Evolutionary conservation across 2,113 vertebrate genomes (phyloP).

Genomic region (Xenopus borealis): DNA sequence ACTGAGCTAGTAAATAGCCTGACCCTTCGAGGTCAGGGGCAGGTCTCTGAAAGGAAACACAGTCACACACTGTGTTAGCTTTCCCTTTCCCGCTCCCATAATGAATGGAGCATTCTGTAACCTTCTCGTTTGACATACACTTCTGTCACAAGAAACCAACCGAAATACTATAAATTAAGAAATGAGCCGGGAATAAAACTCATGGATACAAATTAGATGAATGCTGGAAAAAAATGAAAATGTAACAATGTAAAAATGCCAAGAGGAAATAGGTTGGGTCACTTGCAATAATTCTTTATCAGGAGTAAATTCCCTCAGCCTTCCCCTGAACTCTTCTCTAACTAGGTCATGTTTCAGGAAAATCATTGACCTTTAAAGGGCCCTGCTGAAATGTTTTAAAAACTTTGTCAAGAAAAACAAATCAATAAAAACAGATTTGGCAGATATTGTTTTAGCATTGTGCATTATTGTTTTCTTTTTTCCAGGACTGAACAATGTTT

Average conservation of each 20-base stretch:
- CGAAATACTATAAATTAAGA: constrained; percentile 21
- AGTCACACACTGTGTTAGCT: constrained; percentile 48
- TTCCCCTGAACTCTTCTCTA: constrained; percentile 29
- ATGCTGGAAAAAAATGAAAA: constrained; percentile 27
- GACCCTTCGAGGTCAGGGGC: constrained; percentile 55
- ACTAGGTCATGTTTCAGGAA: constrained; percentile 43
- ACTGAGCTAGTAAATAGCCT: neutral
- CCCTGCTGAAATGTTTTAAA: constrained; percentile 32
- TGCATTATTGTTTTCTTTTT: too few species aligned
- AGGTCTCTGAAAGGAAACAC: constrained; percentile 41
- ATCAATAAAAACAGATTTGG: constrained; percentile 37
- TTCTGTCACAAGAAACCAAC: constrained; percentile 47
- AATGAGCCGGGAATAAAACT: constrained; percentile 20
- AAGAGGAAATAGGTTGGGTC: constrained; percentile 33
- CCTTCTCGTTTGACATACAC: constrained; percentile 62
- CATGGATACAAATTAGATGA: constrained; percentile 36
- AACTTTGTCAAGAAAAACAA: constrained; percentile 28
- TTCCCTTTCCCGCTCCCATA: constrained; percentile 57
- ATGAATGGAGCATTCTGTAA: constrained; percentile 57
- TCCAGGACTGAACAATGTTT: too few species aligned
- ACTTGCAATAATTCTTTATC: constrained; percentile 43
- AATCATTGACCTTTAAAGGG: constrained; percentile 43
- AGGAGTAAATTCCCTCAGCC: constrained; percentile 18
- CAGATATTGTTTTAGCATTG: neutral
- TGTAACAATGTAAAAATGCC: constrained; percentile 31